A percentile compares a stretch with the other conserved stretches of the same genome.
These are phyloP conservation scores for Tribolium castaneum DNA, from an alignment of 1,140 invertebrate genomes.

Conservation along the genomic window DNA sequence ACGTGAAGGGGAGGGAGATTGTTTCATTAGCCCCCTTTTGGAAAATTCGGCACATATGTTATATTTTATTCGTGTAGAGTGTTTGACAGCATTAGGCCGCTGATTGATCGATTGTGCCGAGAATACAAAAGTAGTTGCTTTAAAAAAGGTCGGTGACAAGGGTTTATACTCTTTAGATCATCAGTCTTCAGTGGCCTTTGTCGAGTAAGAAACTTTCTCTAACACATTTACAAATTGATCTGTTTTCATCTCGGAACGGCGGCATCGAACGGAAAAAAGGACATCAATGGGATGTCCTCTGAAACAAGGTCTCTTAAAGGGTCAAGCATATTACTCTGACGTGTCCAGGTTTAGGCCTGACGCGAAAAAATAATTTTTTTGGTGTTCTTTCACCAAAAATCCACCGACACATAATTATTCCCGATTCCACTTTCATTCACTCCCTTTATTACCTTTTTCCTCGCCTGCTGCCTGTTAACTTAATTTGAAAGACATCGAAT, in stretches of 20 bases:
- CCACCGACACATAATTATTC: neutral
- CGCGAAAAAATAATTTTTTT: conserved; percentile 10
- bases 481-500: neutral
- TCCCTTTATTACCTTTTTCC: neutral
- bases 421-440: neutral
- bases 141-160: conserved; percentile 43
- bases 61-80: conserved; percentile 42
- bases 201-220: conserved; percentile 24
- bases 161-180: conserved; percentile 47
- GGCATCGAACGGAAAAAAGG: conserved; percentile 16
- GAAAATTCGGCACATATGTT: conserved; percentile 37
- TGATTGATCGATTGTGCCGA: conserved; percentile 51
- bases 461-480: neutral
- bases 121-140: conserved; percentile 51
- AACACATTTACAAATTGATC: conserved; percentile 45
- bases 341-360: conserved; percentile 18
- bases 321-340: conserved; percentile 31
- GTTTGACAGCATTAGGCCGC: conserved; percentile 50
- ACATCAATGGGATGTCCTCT: conserved; percentile 29
- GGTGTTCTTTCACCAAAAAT: neutral
- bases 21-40: conserved; percentile 11
- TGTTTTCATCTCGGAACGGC: conserved; percentile 30
- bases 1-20: neutral
- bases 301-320: conserved; percentile 28
- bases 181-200: conserved; percentile 45